Evolutionary conservation across 2,797 vertebrate species (phyloP).

Genomic region (Fringilla coelebs): DNA sequence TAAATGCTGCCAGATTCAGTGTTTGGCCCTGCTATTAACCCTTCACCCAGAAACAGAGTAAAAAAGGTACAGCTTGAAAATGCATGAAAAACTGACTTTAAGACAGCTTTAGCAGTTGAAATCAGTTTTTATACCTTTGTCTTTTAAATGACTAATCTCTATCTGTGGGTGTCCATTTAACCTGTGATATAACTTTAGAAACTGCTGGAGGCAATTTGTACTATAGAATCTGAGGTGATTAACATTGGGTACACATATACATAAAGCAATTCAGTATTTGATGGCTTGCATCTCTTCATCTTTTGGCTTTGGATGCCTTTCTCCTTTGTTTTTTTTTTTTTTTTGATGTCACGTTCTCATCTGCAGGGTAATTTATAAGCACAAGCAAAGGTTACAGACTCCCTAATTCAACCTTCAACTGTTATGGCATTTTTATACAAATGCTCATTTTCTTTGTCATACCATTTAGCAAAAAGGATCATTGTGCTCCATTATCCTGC

Average conservation of each 20-base stretch:
- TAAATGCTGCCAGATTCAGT: not conserved
- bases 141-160: conserved; percentile 11
- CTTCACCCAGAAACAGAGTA: not conserved
- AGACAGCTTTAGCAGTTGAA: not conserved
- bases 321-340: not conserved
- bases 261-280: not conserved
- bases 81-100: not conserved
- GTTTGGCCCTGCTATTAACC: not conserved
- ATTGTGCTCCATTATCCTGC: not conserved
- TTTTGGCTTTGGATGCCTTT: not conserved
- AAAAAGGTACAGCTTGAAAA: not conserved
- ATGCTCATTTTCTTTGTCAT: conserved; percentile 24
- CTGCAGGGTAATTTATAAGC: not conserved
- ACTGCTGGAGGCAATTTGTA: not conserved
- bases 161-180: not conserved
- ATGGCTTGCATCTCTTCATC: not conserved
- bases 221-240: not conserved
- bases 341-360: not conserved
- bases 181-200: conserved; percentile 31
- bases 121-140: not conserved
- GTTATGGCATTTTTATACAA: not conserved
- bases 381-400: conserved; percentile 21
- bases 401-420: conserved; percentile 4
- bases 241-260: not conserved
- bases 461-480: conserved; percentile 17